Conservation (phyloP, 2,797 vertebrate species). For the Lepilemur ruficaudatus region DNA sequence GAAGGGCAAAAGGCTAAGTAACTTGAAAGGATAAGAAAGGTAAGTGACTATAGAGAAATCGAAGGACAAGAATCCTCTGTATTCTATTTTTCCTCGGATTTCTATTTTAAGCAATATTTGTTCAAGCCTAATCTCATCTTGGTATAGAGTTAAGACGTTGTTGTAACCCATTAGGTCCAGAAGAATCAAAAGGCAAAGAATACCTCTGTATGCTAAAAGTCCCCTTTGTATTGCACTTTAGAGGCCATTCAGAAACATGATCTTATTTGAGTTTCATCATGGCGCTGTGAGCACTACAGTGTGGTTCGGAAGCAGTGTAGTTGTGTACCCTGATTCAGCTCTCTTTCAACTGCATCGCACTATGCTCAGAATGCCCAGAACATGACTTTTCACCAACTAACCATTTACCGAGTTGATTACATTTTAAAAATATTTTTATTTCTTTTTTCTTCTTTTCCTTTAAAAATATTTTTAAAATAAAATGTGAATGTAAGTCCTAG, state of each 20-base stretch:
- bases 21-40: background rate
- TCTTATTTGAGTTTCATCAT: background rate
- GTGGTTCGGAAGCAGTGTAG: background rate
- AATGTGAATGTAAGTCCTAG: background rate
- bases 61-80: background rate
- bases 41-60: background rate
- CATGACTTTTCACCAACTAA: background rate
- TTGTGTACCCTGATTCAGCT: background rate
- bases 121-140: background rate
- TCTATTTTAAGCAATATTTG: background rate
- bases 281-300: rapidly evolving
- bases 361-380: background rate
- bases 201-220: background rate
- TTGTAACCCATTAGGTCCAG: background rate
- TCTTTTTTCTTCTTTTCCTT: background rate
- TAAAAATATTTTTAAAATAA: background rate
- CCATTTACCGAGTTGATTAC: background rate
- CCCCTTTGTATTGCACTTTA: background rate
- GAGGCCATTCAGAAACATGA: background rate
- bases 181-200: background rate
- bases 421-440: background rate
- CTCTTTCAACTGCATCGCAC: background rate
- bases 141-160: background rate
- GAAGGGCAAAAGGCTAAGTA: background rate
- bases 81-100: background rate